Conservation (phyloP, 2,797 vertebrate genomes). For the Neopelma chrysocephalum region DNA sequence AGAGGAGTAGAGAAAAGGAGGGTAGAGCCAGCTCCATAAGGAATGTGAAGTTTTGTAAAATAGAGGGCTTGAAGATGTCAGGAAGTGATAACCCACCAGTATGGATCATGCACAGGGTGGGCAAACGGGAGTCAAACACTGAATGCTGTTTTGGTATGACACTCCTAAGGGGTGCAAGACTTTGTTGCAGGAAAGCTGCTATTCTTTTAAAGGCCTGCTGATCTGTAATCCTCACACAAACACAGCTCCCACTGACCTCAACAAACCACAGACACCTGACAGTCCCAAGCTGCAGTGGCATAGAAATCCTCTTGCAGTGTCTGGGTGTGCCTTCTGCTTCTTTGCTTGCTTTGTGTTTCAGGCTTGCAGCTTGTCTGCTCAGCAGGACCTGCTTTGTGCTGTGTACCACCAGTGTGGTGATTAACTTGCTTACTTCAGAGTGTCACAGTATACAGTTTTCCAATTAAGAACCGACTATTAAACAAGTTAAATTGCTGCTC, state of each 20-base stretch:
- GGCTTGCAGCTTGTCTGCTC: neutral
- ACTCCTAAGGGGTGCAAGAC: neutral
- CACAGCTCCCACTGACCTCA: neutral
- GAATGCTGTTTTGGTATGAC: neutral
- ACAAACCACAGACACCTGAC: neutral
- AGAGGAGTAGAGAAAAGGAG: neutral
- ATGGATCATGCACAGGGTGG: neutral
- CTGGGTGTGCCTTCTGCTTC: neutral
- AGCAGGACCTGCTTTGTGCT: neutral
- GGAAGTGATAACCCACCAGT: neutral
- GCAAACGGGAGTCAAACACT: neutral
- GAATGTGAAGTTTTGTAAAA: neutral
- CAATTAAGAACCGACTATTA: neutral
- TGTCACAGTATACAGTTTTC: neutral
- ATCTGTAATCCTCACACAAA: neutral
- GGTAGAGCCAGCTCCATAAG: neutral
- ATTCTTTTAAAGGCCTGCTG: neutral
- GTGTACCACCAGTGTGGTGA: accelerated
- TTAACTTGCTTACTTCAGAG: neutral
- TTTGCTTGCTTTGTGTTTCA: neutral
- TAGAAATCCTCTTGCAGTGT: neutral
- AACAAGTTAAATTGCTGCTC: neutral
- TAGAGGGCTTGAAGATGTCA: neutral
- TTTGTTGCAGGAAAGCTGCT: neutral
- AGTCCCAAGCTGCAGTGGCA: neutral